These are phyloP conservation scores for Crotophaga sulcirostris DNA, from an alignment of 2,113 vertebrate species.

Conservation along the genomic window DNA sequence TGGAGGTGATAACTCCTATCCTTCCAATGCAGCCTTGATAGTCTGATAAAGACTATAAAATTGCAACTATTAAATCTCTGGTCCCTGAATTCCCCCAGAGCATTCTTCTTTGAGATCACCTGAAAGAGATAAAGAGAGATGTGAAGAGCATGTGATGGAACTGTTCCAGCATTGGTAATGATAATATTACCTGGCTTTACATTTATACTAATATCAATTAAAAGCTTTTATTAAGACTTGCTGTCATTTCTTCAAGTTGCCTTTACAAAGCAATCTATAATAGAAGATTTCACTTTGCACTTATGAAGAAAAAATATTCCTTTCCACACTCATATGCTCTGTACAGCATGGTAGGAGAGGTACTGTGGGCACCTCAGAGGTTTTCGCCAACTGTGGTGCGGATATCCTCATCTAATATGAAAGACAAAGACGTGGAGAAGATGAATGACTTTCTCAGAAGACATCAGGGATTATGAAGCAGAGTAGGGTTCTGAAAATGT, in stretches of 20 bases:
- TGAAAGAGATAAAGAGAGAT: constrained; percentile 42
- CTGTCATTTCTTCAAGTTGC: background rate
- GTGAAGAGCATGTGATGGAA: constrained; percentile 10
- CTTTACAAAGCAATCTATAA: background rate
- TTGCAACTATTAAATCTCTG: background rate
- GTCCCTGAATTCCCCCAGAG: constrained; percentile 36
- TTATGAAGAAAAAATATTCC: background rate
- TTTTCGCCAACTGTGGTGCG: background rate
- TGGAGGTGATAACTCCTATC: background rate
- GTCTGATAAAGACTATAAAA: constrained; percentile 38
- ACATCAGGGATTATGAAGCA: background rate
- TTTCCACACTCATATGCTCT: background rate
- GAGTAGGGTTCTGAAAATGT: background rate
- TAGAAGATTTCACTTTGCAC: background rate
- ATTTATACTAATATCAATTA: constrained; percentile 33
- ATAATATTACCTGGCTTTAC: background rate
- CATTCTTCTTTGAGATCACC: constrained; percentile 30
- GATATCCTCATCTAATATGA: background rate
- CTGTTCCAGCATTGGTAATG: constrained; percentile 23
- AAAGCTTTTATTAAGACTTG: constrained; percentile 1
- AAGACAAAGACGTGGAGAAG: background rate
- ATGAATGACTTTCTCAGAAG: background rate
- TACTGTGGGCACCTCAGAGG: background rate
- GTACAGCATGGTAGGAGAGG: background rate
- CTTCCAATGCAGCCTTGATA: background rate